These are phyloP conservation scores for Pitta sordida DNA, from an alignment of 2,113 vertebrate species.

Conservation along the genomic window DNA sequence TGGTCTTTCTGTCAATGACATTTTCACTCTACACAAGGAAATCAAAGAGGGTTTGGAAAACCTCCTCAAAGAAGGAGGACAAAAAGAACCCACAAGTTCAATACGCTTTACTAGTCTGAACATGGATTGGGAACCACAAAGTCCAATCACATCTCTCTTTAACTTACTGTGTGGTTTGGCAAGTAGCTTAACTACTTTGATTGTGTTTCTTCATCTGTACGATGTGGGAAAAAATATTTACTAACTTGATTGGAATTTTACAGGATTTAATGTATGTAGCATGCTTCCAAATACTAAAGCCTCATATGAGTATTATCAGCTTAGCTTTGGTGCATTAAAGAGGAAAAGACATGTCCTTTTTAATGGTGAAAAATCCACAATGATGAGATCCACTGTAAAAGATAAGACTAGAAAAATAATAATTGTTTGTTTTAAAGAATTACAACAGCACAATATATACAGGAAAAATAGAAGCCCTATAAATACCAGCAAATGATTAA, in stretches of 20 bases:
- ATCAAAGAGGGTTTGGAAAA: background rate
- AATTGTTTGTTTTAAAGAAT: background rate
- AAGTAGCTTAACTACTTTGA: slow-evolving; percentile 45
- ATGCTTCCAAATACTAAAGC: slow-evolving; percentile 17
- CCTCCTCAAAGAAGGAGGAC: no score
- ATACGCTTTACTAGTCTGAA: slow-evolving; percentile 27
- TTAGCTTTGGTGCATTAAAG: background rate
- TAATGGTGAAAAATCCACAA: slow-evolving; percentile 1
- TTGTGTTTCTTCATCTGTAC: slow-evolving; percentile 16
- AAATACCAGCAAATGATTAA: background rate
- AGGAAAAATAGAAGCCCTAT: background rate
- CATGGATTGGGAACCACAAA: slow-evolving; percentile 8
- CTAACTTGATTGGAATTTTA: slow-evolving; percentile 28
- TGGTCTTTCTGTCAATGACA: slow-evolving; percentile 36
- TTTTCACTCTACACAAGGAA: slow-evolving; percentile 7
- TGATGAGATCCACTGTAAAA: background rate
- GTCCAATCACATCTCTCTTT: slow-evolving; percentile 32
- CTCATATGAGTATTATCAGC: background rate
- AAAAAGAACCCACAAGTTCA: slow-evolving; percentile 25
- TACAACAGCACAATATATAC: background rate
- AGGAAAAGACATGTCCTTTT: background rate
- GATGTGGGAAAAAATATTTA: slow-evolving; percentile 52
- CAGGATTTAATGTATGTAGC: background rate
- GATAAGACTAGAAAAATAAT: background rate
- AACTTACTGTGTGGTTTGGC: slow-evolving; percentile 55